These are phyloP conservation scores for Synanthedon formicaeformis DNA, from an alignment of 2,888 invertebrate genomes.

Conservation along the genomic window DNA sequence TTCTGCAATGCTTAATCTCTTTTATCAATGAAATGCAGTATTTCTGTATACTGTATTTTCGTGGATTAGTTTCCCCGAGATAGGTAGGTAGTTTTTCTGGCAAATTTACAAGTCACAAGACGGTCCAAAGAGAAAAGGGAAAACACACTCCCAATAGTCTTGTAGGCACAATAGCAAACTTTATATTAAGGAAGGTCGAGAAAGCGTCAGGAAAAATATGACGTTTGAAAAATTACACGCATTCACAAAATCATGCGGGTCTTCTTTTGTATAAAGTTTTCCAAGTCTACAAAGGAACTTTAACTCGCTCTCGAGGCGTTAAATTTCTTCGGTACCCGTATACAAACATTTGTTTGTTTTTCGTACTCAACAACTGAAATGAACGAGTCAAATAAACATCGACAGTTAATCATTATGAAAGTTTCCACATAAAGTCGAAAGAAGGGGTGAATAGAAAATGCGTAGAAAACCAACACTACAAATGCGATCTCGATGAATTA, in stretches of 20 bases:
- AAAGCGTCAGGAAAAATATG: slow-evolving; percentile 65
- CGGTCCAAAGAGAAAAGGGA: slow-evolving; percentile 45
- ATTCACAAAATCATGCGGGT: slow-evolving; percentile 66
- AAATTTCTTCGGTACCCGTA: slow-evolving; percentile 34
- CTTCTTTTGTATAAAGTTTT: slow-evolving; percentile 61
- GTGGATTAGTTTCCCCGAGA: too few relatives aligned
- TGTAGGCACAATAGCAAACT: slow-evolving; percentile 57
- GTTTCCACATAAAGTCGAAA: neutral
- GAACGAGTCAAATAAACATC: neutral
- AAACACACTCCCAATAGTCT: slow-evolving; percentile 54
- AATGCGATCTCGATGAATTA: slow-evolving; percentile 44
- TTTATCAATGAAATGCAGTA: too few relatives aligned
- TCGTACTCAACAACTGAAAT: neutral
- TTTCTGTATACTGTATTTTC: too few relatives aligned
- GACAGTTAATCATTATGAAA: neutral
- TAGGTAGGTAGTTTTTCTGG: too few relatives aligned
- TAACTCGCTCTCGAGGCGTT: slow-evolving; percentile 53
- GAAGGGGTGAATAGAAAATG: slow-evolving; percentile 10
- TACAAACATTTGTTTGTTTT: slow-evolving; percentile 13
- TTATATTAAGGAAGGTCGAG: slow-evolving; percentile 46
- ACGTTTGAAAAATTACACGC: slow-evolving; percentile 70
- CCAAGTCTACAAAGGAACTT: slow-evolving; percentile 49
- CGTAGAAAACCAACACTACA: slow-evolving; percentile 7
- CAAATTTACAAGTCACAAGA: too few relatives aligned
- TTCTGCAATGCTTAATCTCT: too few relatives aligned